Percentiles rank a stretch among this genome's conserved stretches.
phyloP scores from a whole-genome alignment of 2,113 vertebrate genomes.

The Illadopsis cleaveri region DNA sequence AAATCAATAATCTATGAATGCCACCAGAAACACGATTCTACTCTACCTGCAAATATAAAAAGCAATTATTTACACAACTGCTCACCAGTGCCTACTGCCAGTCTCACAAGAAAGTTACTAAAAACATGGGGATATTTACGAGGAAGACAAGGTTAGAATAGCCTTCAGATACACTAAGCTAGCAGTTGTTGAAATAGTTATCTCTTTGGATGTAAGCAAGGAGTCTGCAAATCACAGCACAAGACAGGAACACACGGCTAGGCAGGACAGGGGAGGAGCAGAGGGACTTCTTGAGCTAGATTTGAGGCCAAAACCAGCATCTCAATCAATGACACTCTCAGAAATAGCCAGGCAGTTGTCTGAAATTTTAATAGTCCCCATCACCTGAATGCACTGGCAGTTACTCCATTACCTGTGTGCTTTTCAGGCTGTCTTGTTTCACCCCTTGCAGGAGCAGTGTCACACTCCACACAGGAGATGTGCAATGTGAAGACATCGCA shows the following conservation, averaged over 20 bases:
- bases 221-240: not conserved
- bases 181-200: not conserved
- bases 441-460: not conserved
- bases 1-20: not conserved
- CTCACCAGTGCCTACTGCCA: not conserved
- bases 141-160: not conserved
- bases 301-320: not conserved
- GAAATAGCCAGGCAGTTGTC: not conserved
- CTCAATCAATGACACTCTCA: not conserved
- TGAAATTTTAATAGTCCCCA: not conserved
- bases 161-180: not conserved
- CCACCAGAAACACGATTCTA: not conserved
- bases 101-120: not conserved
- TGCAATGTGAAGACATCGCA: not conserved
- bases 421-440: not conserved
- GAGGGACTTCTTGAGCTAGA: not conserved
- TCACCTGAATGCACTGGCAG: not conserved
- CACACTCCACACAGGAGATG: not conserved
- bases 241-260: not conserved
- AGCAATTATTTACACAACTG: not conserved
- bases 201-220: not conserved
- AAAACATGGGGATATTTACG: not conserved
- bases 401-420: not conserved
- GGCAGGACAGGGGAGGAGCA: not conserved
- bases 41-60: not conserved